Evolutionary conservation across 1,140 invertebrate species (phyloP), one percentile per base, ranked within the genome.

Genomic region (Hylaeus anthracinus): DNA sequence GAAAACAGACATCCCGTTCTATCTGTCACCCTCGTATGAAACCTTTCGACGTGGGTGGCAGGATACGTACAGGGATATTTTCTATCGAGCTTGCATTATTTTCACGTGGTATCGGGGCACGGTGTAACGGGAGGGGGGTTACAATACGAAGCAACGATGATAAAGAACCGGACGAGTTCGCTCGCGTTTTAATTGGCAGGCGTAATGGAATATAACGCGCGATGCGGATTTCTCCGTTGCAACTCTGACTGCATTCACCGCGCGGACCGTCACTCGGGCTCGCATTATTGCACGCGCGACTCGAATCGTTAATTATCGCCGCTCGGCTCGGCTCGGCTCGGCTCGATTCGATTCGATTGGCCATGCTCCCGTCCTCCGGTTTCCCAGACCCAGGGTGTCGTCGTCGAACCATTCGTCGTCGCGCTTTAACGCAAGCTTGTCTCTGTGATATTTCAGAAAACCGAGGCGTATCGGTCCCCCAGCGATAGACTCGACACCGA

Each of bases 121-220:
- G 4, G 10, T 51, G 48, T n/a, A 76, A 60, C 26, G 53, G 53
- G 5, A 48, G 61, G 37, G 2, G 55, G 8, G 8, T 8, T 53
- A 63, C 60, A 63, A 73, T 26, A 45, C 26, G 45, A 53, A 12
- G 45, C 65, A 37, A 43, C 48, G 45, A n/a, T 43, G 9, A 26
- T 39, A 37, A 53, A 37, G 51, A 51, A 48, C 12, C 5, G 9
- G 43, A 10, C 43, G 43, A 39, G 43, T 74, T 41, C 2, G 5
- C 45, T 45, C 48, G 66, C 75, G 67, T 71, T 71, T 78, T 78
- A 78, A 78, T 78, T 78, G 75, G 67, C 75, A 37, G 2, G 5
- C 37, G 43, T 71, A 63, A 71, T 53, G 55, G 45, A 78, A 71
- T 53, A 6, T 61, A 71, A 76, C 55, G 65, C 43, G 51, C 1